A percentile compares a stretch with the other conserved stretches of the same genome.
Conservation (phyloP, 2,797 vertebrate species). For the Heliangelus exortis region DNA sequence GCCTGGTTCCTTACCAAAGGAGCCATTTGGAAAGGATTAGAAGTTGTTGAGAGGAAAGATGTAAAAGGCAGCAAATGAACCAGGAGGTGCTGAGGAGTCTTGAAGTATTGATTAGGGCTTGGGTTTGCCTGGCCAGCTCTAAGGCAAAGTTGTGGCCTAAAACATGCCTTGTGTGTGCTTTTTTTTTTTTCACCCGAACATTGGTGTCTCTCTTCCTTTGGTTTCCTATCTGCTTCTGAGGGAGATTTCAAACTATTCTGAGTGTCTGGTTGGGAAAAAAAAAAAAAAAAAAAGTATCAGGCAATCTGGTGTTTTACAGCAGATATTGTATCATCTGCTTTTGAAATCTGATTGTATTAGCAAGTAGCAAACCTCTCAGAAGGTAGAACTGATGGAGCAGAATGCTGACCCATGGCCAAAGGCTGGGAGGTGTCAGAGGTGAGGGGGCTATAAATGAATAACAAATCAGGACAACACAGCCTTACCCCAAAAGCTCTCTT, state of each 20-base stretch:
- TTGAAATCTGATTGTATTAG: background rate
- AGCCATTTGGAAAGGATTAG: background rate
- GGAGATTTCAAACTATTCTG: background rate
- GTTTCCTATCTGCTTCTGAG: background rate
- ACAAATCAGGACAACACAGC: background rate
- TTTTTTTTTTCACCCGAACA: background rate
- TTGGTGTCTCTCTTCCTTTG: background rate
- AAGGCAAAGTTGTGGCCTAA: background rate
- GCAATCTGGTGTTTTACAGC: background rate
- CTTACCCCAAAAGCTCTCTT: background rate
- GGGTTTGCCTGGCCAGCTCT: background rate
- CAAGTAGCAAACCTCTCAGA: background rate
- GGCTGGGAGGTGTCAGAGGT: background rate
- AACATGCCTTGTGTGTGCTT: background rate
- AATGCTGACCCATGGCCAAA: accelerated
- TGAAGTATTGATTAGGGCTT: background rate
- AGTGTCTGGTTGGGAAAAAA: background rate
- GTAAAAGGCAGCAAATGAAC: background rate
- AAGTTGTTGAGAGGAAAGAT: background rate
- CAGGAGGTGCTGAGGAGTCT: background rate
- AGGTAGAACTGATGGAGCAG: background rate
- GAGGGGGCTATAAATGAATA: background rate
- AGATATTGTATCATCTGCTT: background rate
- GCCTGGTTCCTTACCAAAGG: background rate
- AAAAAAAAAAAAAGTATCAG: too few species aligned